These are phyloP conservation scores for Recurvirostra avosetta DNA, from an alignment of 2,113 vertebrate species.

Conservation along the genomic window DNA sequence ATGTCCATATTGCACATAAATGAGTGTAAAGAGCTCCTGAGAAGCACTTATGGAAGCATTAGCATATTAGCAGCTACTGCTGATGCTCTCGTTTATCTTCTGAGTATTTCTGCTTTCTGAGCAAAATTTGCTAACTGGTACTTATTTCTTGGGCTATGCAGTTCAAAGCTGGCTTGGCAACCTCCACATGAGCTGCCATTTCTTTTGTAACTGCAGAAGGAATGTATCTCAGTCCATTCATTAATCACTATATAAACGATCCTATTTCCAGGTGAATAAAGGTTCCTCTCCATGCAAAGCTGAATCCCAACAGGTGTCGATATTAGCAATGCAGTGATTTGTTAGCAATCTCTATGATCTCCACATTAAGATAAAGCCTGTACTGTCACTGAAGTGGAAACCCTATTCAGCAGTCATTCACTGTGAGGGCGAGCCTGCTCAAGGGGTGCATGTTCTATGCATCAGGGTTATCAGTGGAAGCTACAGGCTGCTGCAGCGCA, in stretches of 20 bases:
- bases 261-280: background rate
- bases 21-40: background rate
- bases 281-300: background rate
- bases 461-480: background rate
- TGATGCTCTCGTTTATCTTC: background rate
- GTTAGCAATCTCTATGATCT: background rate
- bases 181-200: background rate
- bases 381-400: background rate
- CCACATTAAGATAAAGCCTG: background rate
- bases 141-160: background rate
- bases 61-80: background rate
- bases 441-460: background rate
- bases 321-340: background rate
- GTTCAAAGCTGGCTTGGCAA: background rate
- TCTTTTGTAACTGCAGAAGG: background rate
- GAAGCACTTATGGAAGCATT: background rate
- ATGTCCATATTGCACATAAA: background rate
- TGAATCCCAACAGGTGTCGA: background rate
- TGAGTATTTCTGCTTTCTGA: background rate
- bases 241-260: background rate
- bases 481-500: background rate
- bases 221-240: background rate
- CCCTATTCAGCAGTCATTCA: background rate
- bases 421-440: background rate
- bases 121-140: background rate